Evolutionary conservation across 2,888 invertebrate species (phyloP).

Genomic region (Agapostemon virescens): DNA sequence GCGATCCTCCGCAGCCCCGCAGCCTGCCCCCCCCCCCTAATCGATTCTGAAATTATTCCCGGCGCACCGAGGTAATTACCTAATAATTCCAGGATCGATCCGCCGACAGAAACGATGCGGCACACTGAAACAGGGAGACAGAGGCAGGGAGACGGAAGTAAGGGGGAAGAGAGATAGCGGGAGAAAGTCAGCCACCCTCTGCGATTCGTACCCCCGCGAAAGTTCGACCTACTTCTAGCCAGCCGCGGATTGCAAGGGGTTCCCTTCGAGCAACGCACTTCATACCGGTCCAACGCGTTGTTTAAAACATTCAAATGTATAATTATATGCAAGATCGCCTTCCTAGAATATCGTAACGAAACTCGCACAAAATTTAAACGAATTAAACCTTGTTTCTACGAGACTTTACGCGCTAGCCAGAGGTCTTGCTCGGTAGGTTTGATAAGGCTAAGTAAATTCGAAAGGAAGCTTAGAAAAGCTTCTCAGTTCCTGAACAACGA

Average conservation of each 20-base stretch:
- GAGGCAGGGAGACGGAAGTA: too few relatives aligned
- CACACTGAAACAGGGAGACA: background rate
- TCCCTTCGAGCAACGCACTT: slow-evolving; percentile 42
- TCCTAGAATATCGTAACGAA: too few relatives aligned
- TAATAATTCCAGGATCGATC: slow-evolving; percentile 67
- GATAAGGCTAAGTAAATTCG: too few relatives aligned
- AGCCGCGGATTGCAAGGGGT: slow-evolving; percentile 51
- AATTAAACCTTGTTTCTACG: too few relatives aligned
- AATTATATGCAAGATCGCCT: too few relatives aligned
- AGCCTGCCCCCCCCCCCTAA: slow-evolving; percentile 19
- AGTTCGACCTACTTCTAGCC: slow-evolving; percentile 61
- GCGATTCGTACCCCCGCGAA: slow-evolving; percentile 52
- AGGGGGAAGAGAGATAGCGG: slow-evolving; percentile 9
- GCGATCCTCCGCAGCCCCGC: slow-evolving; percentile 11
- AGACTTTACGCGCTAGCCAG: too few relatives aligned
- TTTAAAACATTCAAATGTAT: too few relatives aligned
- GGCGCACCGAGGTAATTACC: slow-evolving; percentile 64
- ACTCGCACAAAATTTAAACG: too few relatives aligned
- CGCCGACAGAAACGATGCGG: slow-evolving; percentile 52
- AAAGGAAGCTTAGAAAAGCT: too few relatives aligned
- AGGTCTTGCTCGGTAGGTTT: too few relatives aligned
- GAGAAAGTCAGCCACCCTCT: slow-evolving; percentile 25
- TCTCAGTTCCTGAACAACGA: too few relatives aligned
- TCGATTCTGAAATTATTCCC: slow-evolving; percentile 66
- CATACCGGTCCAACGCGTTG: too few relatives aligned